Evolutionary conservation across 2,797 vertebrate genomes (phyloP).

Genomic region (Macropodus opercularis): DNA sequence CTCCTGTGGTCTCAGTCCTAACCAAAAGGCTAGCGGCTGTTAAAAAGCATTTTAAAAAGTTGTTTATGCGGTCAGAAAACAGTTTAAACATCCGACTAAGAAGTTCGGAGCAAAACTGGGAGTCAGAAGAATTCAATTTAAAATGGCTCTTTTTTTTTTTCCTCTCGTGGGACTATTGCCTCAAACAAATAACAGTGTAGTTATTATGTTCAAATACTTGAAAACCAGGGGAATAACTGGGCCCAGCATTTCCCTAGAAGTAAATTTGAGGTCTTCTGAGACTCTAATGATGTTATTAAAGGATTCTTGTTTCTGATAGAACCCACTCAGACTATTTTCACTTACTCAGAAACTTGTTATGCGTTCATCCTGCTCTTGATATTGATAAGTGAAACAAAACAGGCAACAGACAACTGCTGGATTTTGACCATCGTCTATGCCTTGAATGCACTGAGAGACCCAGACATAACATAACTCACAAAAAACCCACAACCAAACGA

Average conservation of each 20-base stretch:
- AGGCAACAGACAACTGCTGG: background rate
- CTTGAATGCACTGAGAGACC: conserved; percentile 5
- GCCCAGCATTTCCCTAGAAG: background rate
- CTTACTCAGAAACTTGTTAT: background rate
- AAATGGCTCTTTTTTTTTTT: background rate
- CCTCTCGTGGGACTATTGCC: conserved; percentile 2
- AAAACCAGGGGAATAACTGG: conserved; percentile 3
- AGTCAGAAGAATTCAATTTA: conserved; percentile 13
- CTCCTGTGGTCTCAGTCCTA: conserved; percentile 33
- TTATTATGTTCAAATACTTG: conserved; percentile 3
- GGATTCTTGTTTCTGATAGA: background rate
- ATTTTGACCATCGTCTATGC: conserved; percentile 8
- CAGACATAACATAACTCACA: conserved; percentile 10
- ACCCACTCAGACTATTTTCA: background rate
- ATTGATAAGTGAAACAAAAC: no score
- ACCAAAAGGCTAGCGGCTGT: conserved; percentile 26
- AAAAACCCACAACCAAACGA: conserved; percentile 49
- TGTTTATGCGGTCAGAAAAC: conserved; percentile 36
- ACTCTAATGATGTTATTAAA: background rate
- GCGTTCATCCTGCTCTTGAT: background rate
- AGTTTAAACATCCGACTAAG: conserved; percentile 23
- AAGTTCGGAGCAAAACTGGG: background rate
- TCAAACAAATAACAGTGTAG: conserved; percentile 3
- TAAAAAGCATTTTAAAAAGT: conserved; percentile 24
- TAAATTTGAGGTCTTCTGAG: conserved; percentile 5